A percentile compares a stretch with the other conserved stretches of the same genome.
phyloP scores from a whole-genome alignment of 2,888 invertebrate species.

The Apoderus coryli region DNA sequence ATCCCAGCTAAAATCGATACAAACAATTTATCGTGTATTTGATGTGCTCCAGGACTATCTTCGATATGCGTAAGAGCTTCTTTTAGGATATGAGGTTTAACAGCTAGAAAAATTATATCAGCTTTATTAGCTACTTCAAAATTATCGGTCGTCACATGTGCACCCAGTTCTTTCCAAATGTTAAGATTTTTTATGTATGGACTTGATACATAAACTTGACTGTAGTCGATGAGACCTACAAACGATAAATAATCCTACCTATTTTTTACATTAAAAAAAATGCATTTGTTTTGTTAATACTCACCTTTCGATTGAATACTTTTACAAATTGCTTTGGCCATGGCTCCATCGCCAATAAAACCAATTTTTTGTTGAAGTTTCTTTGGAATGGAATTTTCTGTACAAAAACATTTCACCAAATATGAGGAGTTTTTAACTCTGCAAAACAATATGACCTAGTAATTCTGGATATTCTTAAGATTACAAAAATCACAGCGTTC shows the following conservation, averaged over 20 bases:
- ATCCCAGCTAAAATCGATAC: conserved; percentile 77
- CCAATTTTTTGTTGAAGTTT: conserved; percentile 41
- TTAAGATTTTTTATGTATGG: conserved; percentile 50
- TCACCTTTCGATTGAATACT: conserved; percentile 44
- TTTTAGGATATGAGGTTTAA: conserved; percentile 73
- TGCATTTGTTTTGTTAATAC: too few relatives aligned
- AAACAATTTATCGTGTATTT: conserved; percentile 42
- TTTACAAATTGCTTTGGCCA: conserved; percentile 69
- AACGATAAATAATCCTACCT: too few relatives aligned
- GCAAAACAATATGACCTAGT: neutral
- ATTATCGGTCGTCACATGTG: conserved; percentile 47
- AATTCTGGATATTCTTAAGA: neutral
- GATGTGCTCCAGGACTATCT: conserved; percentile 20
- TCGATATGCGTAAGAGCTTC: conserved; percentile 35
- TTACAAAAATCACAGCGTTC: too few relatives aligned
- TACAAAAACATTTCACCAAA: conserved; percentile 9
- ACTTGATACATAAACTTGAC: conserved; percentile 58
- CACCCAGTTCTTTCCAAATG: conserved; percentile 49
- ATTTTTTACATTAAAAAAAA: too few relatives aligned
- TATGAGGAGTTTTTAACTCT: too few relatives aligned
- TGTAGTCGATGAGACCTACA: conserved; percentile 46
- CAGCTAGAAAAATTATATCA: conserved; percentile 67
- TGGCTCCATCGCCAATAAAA: conserved; percentile 83
- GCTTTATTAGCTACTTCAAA: conserved; percentile 47
- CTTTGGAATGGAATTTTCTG: too few relatives aligned